Conservation (phyloP, 35 echinoderm and acorn worm genomes). For the Ophioderma brevispina region DNA sequence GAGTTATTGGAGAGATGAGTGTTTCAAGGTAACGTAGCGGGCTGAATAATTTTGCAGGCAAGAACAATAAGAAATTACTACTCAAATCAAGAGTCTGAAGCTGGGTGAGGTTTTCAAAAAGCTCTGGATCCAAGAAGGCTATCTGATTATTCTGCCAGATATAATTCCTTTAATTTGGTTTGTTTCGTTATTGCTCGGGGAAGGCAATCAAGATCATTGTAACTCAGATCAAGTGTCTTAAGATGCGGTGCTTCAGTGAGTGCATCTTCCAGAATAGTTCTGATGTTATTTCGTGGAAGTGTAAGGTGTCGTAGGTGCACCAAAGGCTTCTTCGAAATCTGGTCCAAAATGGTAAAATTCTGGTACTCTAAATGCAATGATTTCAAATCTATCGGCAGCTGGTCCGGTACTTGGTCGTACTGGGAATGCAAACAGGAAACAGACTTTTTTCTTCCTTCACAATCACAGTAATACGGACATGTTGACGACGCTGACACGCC, state of each 20-base stretch:
- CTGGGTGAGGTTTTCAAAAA: constrained; percentile 49
- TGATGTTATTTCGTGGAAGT: constrained; percentile 20
- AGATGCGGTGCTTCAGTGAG: constrained; percentile 24
- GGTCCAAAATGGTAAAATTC: constrained; percentile 4
- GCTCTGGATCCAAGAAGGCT: not conserved
- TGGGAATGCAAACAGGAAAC: not conserved
- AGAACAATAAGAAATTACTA: constrained; percentile 2
- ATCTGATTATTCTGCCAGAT: constrained; percentile 36
- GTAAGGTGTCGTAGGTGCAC: constrained; percentile 14
- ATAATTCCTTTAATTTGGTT: constrained; percentile 37
- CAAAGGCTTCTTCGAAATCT: not conserved
- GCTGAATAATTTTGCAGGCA: constrained; percentile 35
- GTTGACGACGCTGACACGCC: not conserved
- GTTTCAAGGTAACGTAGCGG: constrained; percentile 16
- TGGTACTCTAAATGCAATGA: constrained; percentile 1
- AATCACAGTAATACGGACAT: constrained; percentile 12
- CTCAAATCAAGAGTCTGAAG: constrained; percentile 44
- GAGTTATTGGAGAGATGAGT: constrained; percentile 50
- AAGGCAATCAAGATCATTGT: constrained; percentile 29
- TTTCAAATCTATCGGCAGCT: not conserved
- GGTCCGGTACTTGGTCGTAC: not conserved
- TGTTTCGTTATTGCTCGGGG: constrained; percentile 15
- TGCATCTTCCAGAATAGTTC: constrained; percentile 35
- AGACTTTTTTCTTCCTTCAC: not conserved
- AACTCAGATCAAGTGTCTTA: constrained; percentile 46